Percentiles rank a stretch among this genome's conserved stretches.
These are phyloP conservation scores for Callipepla californica DNA, from an alignment of 2,113 vertebrate genomes.

Conservation along the genomic window DNA sequence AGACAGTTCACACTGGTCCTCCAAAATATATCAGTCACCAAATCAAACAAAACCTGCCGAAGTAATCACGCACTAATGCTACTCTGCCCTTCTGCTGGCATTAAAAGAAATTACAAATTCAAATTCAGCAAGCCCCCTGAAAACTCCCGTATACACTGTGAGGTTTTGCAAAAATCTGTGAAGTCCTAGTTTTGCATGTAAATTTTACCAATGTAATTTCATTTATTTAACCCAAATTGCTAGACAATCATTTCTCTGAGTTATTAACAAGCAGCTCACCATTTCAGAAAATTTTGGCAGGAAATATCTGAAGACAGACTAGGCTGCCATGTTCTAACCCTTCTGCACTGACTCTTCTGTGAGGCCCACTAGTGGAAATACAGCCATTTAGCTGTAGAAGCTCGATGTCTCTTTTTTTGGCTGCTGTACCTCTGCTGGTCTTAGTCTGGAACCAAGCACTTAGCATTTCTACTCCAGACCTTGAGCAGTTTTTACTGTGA, in stretches of 20 bases:
- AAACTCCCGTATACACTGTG: neutral
- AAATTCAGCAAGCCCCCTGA: neutral
- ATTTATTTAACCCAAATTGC: neutral
- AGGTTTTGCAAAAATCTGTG: neutral
- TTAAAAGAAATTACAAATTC: neutral
- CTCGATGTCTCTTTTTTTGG: neutral
- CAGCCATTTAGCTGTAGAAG: neutral
- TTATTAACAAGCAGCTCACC: neutral
- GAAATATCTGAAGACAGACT: neutral
- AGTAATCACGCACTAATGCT: neutral
- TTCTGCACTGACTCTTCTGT: neutral
- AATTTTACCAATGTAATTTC: neutral
- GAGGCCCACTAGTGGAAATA: neutral
- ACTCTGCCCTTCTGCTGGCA: neutral
- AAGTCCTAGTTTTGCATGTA: neutral
- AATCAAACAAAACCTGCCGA: neutral
- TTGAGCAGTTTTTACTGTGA: neutral
- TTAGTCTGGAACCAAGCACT: neutral
- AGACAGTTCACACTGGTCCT: neutral
- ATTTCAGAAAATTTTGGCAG: neutral
- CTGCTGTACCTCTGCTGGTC: neutral
- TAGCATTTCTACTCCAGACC: neutral
- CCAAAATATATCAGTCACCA: neutral
- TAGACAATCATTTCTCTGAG: neutral
- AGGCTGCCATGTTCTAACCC: neutral